These are phyloP conservation scores for Agrotis exclamationis DNA, from an alignment of 2,888 invertebrate genomes.

Conservation along the genomic window DNA sequence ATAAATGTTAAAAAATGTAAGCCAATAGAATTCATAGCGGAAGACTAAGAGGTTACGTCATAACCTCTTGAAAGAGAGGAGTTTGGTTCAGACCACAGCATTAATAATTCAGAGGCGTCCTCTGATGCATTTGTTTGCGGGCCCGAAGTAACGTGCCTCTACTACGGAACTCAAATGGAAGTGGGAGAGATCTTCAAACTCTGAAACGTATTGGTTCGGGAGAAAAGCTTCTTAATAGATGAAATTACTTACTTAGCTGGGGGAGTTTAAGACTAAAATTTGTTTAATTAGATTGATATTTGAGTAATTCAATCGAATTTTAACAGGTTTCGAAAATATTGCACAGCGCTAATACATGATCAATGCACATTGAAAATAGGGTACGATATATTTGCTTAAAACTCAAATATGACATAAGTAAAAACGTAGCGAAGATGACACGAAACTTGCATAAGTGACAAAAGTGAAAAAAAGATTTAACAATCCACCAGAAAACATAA, in stretches of 20 bases:
- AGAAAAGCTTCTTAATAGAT: slow-evolving; percentile 15
- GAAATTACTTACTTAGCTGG: background rate
- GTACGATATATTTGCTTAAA: too few relatives aligned
- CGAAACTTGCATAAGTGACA: background rate
- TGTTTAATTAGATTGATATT: background rate
- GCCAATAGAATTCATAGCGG: slow-evolving; percentile 52
- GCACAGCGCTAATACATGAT: too few relatives aligned
- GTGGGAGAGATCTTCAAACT: slow-evolving; percentile 26
- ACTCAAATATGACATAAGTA: too few relatives aligned
- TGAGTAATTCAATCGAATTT: too few relatives aligned
- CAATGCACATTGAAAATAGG: too few relatives aligned
- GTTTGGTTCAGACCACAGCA: slow-evolving; percentile 67
- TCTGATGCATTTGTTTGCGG: slow-evolving; percentile 79
- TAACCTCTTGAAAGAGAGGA: slow-evolving; percentile 68
- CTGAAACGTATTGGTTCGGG: slow-evolving; percentile 27
- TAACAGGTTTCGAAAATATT: too few relatives aligned
- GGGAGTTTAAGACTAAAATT: background rate
- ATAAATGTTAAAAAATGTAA: slow-evolving; percentile 52
- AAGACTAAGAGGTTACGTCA: slow-evolving; percentile 67
- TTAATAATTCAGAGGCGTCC: slow-evolving; percentile 81
- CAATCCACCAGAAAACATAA: background rate
- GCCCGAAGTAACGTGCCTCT: slow-evolving; percentile 60
- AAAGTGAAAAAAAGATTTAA: too few relatives aligned
- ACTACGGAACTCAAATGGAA: slow-evolving; percentile 48
- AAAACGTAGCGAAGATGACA: background rate